Conservation (phyloP, 2,113 vertebrate species). For the Stictonetta naevosa region DNA sequence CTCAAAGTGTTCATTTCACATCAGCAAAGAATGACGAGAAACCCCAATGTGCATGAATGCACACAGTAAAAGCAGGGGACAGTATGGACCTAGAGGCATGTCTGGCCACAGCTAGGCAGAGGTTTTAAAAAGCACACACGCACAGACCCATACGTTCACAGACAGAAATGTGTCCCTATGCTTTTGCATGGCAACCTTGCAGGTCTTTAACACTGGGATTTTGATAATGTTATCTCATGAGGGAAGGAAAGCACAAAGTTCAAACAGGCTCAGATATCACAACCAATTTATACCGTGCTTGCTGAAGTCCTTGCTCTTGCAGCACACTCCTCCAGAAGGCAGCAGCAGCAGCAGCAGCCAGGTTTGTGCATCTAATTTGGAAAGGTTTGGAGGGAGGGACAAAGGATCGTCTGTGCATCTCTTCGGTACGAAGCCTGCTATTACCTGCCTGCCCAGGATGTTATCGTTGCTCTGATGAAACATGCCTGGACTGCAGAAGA, state of each 20-base stretch:
- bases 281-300: neutral
- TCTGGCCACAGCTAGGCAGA: neutral
- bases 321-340: neutral
- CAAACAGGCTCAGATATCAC: neutral
- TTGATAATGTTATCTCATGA: neutral
- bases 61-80: neutral
- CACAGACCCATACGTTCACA: neutral
- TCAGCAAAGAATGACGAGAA: neutral
- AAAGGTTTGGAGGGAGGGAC: neutral
- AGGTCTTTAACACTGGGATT: neutral
- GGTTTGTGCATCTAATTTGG: neutral
- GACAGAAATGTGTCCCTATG: neutral
- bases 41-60: fast-evolving
- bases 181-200: neutral
- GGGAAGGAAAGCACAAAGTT: conserved; percentile 20
- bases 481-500: neutral
- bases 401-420: neutral
- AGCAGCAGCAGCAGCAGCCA: neutral
- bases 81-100: neutral
- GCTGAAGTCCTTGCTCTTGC: neutral
- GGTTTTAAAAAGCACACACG: neutral
- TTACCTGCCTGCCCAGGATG: neutral
- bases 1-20: neutral
- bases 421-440: neutral
- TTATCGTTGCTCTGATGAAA: neutral